Evolutionary conservation across 2,888 invertebrate genomes (phyloP).

Genomic region (Drosophila longiperda): DNA sequence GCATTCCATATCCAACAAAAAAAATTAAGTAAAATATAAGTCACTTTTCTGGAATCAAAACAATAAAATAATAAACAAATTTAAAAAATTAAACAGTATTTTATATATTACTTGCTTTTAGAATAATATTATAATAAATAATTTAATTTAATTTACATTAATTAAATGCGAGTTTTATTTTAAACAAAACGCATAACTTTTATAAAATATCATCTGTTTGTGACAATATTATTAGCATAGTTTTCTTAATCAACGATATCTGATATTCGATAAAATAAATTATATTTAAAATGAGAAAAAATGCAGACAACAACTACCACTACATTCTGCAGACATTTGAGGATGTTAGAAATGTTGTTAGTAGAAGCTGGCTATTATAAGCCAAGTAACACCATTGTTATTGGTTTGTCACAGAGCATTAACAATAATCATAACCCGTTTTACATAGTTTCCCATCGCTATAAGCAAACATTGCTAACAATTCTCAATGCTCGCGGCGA

Average conservation of each 20-base stretch:
- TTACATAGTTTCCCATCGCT: constrained; percentile 66
- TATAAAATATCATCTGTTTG: not conserved
- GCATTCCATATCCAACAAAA: not conserved
- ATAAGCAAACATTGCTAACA: constrained; percentile 61
- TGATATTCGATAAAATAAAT: not conserved
- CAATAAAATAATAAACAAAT: not conserved
- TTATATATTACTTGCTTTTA: not conserved
- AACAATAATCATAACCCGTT: constrained; percentile 69
- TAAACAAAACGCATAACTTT: not conserved
- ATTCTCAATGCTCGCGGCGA: constrained; percentile 64
- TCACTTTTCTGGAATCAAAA: not conserved
- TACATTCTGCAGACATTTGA: not conserved
- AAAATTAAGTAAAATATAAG: not conserved
- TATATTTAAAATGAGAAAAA: not conserved
- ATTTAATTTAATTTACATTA: not conserved
- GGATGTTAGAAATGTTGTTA: not conserved
- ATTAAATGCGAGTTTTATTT: not conserved
- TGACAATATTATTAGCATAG: not conserved
- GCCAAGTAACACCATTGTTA: constrained; percentile 10
- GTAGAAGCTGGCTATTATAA: not conserved
- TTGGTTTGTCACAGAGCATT: constrained; percentile 22
- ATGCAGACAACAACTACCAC: not conserved
- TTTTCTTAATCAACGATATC: not conserved
- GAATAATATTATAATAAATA: not conserved
- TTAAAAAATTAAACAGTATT: not conserved